phyloP scores from a whole-genome alignment of 2,797 vertebrate species.

The Neopelma chrysocephalum region DNA sequence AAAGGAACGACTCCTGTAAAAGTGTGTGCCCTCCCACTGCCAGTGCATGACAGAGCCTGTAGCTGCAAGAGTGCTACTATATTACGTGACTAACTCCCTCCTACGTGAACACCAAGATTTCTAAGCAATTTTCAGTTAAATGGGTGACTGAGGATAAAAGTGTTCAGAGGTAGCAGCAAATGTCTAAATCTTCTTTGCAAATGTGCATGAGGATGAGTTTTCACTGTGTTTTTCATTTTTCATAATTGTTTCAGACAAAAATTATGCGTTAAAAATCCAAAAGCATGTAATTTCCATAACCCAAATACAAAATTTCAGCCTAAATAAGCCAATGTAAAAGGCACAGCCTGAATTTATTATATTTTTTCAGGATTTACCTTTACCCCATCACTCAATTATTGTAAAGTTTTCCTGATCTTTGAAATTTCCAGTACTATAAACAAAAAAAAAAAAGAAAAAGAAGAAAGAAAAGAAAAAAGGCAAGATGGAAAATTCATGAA shows the following conservation, averaged over 20 bases:
- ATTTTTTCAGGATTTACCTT: not conserved
- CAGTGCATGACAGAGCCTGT: not conserved
- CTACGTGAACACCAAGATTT: not conserved
- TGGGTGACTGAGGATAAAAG: not conserved
- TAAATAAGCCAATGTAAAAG: not conserved
- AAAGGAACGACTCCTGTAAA: not conserved
- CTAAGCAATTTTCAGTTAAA: not conserved
- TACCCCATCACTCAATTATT: not conserved
- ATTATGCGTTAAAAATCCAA: not conserved
- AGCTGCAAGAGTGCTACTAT: not conserved
- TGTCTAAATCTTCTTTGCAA: not conserved
- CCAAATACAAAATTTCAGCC: not conserved
- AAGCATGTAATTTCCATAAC: not conserved
- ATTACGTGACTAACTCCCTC: not conserved
- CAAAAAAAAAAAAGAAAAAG: not conserved
- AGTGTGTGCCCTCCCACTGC: not conserved
- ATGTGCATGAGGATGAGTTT: not conserved
- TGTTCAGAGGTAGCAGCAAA: not conserved
- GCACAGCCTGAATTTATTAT: not conserved
- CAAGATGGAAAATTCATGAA: not conserved
- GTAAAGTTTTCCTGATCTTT: not conserved
- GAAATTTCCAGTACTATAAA: not conserved
- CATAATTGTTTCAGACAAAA: not conserved
- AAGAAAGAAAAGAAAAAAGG: not conserved
- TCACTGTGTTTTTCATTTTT: not conserved